These are phyloP conservation scores for Odontocolon sp. DNA, from an alignment of 2,888 invertebrate genomes.

Conservation along the genomic window DNA sequence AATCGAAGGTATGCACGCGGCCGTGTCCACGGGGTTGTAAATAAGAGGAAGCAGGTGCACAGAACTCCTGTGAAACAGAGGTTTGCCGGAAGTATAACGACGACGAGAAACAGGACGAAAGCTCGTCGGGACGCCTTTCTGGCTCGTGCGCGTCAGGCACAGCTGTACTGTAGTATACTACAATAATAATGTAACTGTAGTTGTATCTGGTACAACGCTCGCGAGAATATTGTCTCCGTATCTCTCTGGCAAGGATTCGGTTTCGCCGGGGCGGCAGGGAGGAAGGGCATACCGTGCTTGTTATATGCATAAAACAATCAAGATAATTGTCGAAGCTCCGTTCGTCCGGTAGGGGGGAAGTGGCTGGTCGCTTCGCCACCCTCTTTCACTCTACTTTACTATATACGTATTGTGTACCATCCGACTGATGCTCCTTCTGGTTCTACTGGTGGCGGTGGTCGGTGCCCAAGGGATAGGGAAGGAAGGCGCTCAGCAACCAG, in stretches of 20 bases:
- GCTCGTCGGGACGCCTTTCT: conserved; percentile 53
- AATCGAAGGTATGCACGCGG: conserved; percentile 53
- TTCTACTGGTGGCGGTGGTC: conserved; percentile 26
- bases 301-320: conserved; percentile 81
- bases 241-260: conserved; percentile 43
- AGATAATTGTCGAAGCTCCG: conserved; percentile 80
- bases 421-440: conserved; percentile 43
- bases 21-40: conserved; percentile 60
- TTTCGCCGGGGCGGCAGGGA: conserved; percentile 45
- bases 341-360: conserved; percentile 48
- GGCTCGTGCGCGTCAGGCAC: conserved; percentile 57
- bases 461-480: conserved; percentile 57
- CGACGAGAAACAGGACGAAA: conserved; percentile 50
- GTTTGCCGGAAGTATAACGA: conserved; percentile 61
- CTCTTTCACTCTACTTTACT: conserved; percentile 27
- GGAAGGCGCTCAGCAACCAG: conserved; percentile 43
- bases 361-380: conserved; percentile 47
- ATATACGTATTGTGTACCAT: conserved; percentile 27
- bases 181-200: conserved; percentile 48
- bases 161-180: conserved; percentile 43
- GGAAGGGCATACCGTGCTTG: conserved; percentile 60
- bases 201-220: conserved; percentile 39
- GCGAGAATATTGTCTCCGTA: conserved; percentile 60
- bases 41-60: conserved; percentile 72
- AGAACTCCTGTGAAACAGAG: conserved; percentile 63